Evolutionary conservation across 2,888 invertebrate genomes (phyloP), one percentile per base, ranked within the genome.

Genomic region (Emmelina monodactyla): DNA sequence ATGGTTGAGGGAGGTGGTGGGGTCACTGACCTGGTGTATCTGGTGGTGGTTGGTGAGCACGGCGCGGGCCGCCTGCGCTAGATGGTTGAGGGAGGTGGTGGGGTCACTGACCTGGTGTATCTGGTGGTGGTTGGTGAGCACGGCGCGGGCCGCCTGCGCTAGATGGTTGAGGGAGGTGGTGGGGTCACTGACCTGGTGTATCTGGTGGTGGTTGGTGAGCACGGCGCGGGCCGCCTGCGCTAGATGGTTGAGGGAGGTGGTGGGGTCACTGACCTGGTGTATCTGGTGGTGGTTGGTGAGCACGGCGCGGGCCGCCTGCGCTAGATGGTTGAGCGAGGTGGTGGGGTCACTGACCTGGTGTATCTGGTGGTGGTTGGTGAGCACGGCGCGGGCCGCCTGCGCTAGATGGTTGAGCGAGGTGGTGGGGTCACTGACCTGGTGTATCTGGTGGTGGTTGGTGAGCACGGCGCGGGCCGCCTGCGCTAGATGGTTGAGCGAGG

Each of bases 61-160:
- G 19, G 30, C 94, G 82, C 29, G 29, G 1, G 95, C 95, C 30
- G 93, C 92, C 63, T 89, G 88, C 22, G 95, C 94, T 55, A 97
- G 80, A 71, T 96, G 96, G 73, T 96, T 95, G 29, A 96, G 75
- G 1, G 94, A 94, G 12, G 95, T 96, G 71, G 95, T 95, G 30
- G 95, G 87, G 30, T 5, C 19, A 9, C 19, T 6, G 19, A 19
- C 19, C 19, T 19, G 19, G 19, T 19, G 19, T 5, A 19, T 19
- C 19, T 19, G 19, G 5, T 19, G 19, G 5, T 5, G 5, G 19
- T 19, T 19, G 19, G 19, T 9, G 19, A 19, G 19, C 19, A 19
- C 19, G 19, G 19, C 19, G 19, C 19, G 19, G 5, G 19, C 19
- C 5, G 19, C 19, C 19, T 19, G 19, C 19, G 19, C 19, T 5